Conservation (phyloP, 2,113 vertebrate species). For the Lates calcarifer region DNA sequence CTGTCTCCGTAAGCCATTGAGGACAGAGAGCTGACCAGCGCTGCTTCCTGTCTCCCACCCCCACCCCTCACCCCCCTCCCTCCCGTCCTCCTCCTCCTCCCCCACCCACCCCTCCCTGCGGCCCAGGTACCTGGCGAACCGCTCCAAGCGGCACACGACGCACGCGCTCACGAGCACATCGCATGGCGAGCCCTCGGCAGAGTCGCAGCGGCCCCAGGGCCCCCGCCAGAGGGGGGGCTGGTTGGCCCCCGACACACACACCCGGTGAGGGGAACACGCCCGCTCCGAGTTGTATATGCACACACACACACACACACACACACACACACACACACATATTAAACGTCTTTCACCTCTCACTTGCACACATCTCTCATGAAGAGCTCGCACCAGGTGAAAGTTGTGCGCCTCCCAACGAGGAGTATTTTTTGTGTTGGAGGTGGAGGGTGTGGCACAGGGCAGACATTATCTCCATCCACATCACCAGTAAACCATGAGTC, state of each 20-base stretch:
- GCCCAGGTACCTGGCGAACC: slow-evolving; percentile 99
- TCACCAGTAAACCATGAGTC: slow-evolving; percentile 7
- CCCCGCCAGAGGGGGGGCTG: slow-evolving; percentile 95
- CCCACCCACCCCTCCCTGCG: slow-evolving; percentile 82
- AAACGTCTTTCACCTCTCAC: neutral
- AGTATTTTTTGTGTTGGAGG: slow-evolving; percentile 15
- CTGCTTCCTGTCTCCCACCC: slow-evolving; percentile 86
- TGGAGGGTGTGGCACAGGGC: slow-evolving; percentile 11
- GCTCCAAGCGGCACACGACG: slow-evolving; percentile 99
- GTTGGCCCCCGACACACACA: slow-evolving; percentile 91
- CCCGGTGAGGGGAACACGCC: slow-evolving; percentile 92
- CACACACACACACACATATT: slow-evolving; percentile 4
- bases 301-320: slow-evolving; percentile 56
- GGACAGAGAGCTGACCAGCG: slow-evolving; percentile 86
- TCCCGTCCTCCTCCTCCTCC: slow-evolving; percentile 73
- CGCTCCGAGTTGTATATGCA: slow-evolving; percentile 70
- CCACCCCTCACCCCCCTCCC: too few species aligned
- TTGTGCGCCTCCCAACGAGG: slow-evolving; percentile 1
- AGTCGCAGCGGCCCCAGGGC: slow-evolving; percentile 94
- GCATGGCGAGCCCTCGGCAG: slow-evolving; percentile 93
- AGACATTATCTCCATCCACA: slow-evolving; percentile 19
- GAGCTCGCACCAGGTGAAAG: neutral
- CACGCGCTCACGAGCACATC: slow-evolving; percentile 92
- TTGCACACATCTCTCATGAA: slow-evolving; percentile 28
- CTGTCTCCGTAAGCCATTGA: slow-evolving; percentile 75